Base-by-base conservation (phyloP, 1,140 invertebrate genomes). In the Nymphalis io region DNA sequence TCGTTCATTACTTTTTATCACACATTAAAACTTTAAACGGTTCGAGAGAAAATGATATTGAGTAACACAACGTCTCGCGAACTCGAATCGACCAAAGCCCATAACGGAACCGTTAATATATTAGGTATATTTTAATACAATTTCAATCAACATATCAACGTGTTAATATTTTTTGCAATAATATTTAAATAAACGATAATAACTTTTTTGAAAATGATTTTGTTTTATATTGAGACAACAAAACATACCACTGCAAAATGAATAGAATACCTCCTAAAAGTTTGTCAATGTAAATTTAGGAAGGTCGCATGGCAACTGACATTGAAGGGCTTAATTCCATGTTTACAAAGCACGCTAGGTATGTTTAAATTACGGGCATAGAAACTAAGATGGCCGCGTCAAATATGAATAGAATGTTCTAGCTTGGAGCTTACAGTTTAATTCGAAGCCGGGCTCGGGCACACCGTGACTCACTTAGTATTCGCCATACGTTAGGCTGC, bases 1-100 rank as follows among this genome's bases (percentile, higher is more conserved):
- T 83, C 77, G 78, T 85, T 83, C 84, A 85, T 87, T 83, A 83
- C 79, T 82, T 85, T 87, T 87, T 89, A 87, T 85, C 78, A 80
- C 78, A 75, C 72, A 80, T 87, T 85, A 82, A 83, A 80, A 76
- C 62, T 79, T 81, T 81, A 68, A 78, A 73, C 76, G 70, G 58
- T 55, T 71, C 70, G 70, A 68, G 58, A 66, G 69, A 76, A 68
- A 69, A 73, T 73, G 68, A 53, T 63, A 68, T 62, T 62, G 46
- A 42, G 46, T 62, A 62, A 62, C 51, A 46, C 60, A 53, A 46
- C 16, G 27, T 20, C 27, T 21, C 10, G 23, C 21, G 51, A 55
- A 12, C 16, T 55, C 20, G 23, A 55, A 13, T 11, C 44, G 16
- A 11, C 8, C 18, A 0, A 10, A 42, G 12, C 12, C 12, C 12